A percentile compares a stretch with the other conserved stretches of the same genome.
Evolutionary conservation across 1,140 invertebrate genomes (phyloP).

Genomic region (Mylabris phalerata): DNA sequence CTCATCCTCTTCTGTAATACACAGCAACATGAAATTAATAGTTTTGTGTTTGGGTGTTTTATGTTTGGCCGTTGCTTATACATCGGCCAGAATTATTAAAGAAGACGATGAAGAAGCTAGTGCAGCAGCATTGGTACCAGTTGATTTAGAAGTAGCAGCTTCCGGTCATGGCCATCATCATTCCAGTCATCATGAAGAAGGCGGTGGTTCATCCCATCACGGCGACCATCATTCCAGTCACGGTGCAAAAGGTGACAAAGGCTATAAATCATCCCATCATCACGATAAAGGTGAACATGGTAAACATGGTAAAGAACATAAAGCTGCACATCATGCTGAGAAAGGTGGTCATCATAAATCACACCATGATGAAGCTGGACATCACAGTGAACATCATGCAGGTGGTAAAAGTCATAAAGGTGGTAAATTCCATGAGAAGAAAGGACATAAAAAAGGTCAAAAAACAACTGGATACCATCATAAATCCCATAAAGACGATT

Average conservation of each 20-base stretch:
- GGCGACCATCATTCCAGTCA: constrained; percentile 55
- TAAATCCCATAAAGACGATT: constrained; percentile 73
- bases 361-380: constrained; percentile 63
- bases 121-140: not conserved
- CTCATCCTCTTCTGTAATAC: constrained; percentile 1
- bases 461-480: constrained; percentile 68
- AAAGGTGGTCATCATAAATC: constrained; percentile 68
- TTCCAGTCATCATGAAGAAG: constrained; percentile 49
- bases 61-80: constrained; percentile 23
- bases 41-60: constrained; percentile 28
- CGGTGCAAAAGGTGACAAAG: constrained; percentile 60
- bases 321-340: constrained; percentile 63
- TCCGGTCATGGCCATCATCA: constrained; percentile 49
- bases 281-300: constrained; percentile 63
- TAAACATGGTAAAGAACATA: constrained; percentile 62
- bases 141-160: constrained; percentile 44
- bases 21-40: constrained; percentile 30
- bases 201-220: constrained; percentile 58
- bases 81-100: constrained; percentile 19
- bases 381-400: constrained; percentile 64
- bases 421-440: constrained; percentile 61
- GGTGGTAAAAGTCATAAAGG: constrained; percentile 67
- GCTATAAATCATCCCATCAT: constrained; percentile 59
- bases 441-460: constrained; percentile 61
- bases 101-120: constrained; percentile 20